phyloP scores from a whole-genome alignment of 2,797 vertebrate species.

The Simalia tracyae region DNA sequence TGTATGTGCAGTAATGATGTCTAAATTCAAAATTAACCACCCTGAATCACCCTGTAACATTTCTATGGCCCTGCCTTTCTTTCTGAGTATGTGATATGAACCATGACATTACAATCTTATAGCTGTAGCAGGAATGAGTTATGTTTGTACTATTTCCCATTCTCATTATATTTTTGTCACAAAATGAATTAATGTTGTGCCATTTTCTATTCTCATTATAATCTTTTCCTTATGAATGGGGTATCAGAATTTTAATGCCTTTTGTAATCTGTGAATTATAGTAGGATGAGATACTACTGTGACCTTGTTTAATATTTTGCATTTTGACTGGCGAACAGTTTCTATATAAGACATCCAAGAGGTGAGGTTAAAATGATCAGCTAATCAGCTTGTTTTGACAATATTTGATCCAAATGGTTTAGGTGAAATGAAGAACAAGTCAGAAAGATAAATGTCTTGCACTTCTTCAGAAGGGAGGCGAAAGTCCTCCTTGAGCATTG shows the following conservation, averaged over 20 bases:
- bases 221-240: conserved; percentile 83
- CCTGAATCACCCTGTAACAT: conserved; percentile 62
- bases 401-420: conserved; percentile 40
- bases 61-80: conserved; percentile 71
- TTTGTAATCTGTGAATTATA: conserved; percentile 80
- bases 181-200: conserved; percentile 83
- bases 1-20: conserved; percentile 60
- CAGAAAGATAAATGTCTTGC: conserved; percentile 33
- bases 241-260: conserved; percentile 81
- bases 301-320: conserved; percentile 79
- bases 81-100: conserved; percentile 79
- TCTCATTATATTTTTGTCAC: conserved; percentile 85
- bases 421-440: conserved; percentile 51
- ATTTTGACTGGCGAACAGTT: conserved; percentile 70
- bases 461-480: conserved; percentile 24
- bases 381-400: conserved; percentile 62
- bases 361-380: conserved; percentile 62
- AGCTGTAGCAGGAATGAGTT: conserved; percentile 82
- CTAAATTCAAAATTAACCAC: conserved; percentile 67
- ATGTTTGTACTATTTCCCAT: conserved; percentile 84
- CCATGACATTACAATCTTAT: conserved; percentile 84
- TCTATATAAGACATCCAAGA: conserved; percentile 49
- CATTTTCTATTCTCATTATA: conserved; percentile 81
- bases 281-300: conserved; percentile 73
- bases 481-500: neutral